These are phyloP conservation scores for Parambassis ranga DNA, from an alignment of 2,797 vertebrate genomes.

Conservation along the genomic window DNA sequence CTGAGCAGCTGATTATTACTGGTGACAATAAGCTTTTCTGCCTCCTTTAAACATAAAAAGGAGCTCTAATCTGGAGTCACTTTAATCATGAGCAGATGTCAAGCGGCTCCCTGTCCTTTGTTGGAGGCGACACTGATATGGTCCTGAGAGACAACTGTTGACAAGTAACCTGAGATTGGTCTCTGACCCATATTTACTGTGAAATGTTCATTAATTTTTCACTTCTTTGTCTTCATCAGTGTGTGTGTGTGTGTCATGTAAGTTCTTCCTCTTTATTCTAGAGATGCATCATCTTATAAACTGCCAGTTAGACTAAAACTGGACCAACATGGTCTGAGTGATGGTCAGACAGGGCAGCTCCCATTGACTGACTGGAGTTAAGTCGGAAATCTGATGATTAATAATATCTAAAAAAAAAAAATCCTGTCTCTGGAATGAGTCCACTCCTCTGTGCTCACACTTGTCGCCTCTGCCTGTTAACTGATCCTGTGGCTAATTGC, in stretches of 20 bases:
- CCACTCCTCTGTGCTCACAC: slow-evolving; percentile 15
- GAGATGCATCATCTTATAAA: too few relatives aligned
- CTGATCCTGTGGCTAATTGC: slow-evolving; percentile 62
- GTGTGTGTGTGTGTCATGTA: too few relatives aligned
- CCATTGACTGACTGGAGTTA: too few relatives aligned
- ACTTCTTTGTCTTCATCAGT: slow-evolving; percentile 11
- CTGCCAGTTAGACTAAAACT: too few relatives aligned
- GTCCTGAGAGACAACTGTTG: not conserved
- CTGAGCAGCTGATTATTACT: not conserved
- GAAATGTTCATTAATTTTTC: slow-evolving; percentile 56
- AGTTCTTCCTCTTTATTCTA: too few relatives aligned
- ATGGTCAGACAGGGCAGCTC: too few relatives aligned
- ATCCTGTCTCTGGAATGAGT: slow-evolving; percentile 11
- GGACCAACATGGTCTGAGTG: too few relatives aligned
- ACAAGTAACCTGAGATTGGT: slow-evolving; percentile 34
- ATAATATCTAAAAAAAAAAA: not conserved
- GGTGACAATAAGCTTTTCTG: not conserved
- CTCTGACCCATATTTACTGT: slow-evolving; percentile 55
- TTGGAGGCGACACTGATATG: slow-evolving; percentile 36
- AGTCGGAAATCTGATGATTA: too few relatives aligned
- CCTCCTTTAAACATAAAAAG: not conserved
- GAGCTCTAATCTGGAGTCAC: slow-evolving; percentile 25
- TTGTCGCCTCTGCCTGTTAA: slow-evolving; percentile 52
- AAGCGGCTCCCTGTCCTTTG: slow-evolving; percentile 18
- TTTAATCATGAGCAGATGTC: slow-evolving; percentile 34